Base-by-base conservation (phyloP, 2,888 invertebrate species). In the Hesperia comma region DNA sequence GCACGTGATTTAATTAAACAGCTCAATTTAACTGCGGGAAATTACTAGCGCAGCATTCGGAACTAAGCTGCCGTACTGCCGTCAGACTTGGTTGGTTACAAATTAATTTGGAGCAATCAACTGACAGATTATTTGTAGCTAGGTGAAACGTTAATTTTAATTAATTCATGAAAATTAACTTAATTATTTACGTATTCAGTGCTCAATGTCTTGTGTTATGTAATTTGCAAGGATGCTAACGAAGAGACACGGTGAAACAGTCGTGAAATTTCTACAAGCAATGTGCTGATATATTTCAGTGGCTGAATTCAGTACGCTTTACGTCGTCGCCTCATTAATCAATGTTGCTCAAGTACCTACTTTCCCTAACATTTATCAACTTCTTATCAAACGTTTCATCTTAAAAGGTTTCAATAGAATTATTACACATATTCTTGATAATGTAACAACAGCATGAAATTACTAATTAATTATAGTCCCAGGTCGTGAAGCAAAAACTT, bases 1-100 rank as follows among this genome's bases (percentile, higher is more conserved):
- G 62, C 62, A 61, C 26, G 62, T 62, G 53, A 54, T 62, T 62
- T 62, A 54, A 62, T 62, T 54, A 54, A 62, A 62, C 33, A 62
- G 12, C 41, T 62, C 40, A 54, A 62, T 62, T 54, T 54, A 54
- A 62, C 62, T 54, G 53, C 40, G 40, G 61, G 19, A 51, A 51
- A 54, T 62, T 62, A 49, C 49, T 12, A 54, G 43, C 53, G 53
- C 26, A 21, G 40, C 53, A 40, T 61, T 61, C 21, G 21, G 26
- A 32, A 51, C 21, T 61, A 49, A 53, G 61, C 43, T 58, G n/a
- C 61, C n/a, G n/a, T 41, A 53, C 43, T 58, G n/a, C 53, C n/a
- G n/a, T 41, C 40, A 61, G 37, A 61, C 37, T 49, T 61, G 15
- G 15, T 49, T 19, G 49, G 49, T 49, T 62, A 21, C 12, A 41